Base-by-base conservation (phyloP, 2,797 vertebrate genomes). In the Phyllotis vaccarum region DNA sequence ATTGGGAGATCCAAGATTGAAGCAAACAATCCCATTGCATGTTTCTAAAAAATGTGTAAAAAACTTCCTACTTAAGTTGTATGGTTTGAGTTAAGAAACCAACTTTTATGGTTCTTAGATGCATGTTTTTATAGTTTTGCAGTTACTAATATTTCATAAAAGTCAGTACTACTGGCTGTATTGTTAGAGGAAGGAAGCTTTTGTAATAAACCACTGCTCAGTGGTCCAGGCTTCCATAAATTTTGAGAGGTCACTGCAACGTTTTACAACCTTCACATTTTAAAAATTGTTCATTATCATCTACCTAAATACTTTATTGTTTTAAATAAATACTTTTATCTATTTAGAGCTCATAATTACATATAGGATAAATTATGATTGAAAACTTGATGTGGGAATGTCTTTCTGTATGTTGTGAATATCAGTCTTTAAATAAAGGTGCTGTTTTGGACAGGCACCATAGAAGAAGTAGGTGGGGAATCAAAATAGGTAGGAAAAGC, bases 141-240 rank as follows among this genome's bases (percentile, higher is more conserved):
- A 86, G 66, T 95, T 95, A 86, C 12, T 0, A 0, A 22, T 90
- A 79, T 87, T 70, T 76, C 6, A 2, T 43, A 92, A 86, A 95
- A 80, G 64, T 95, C 80, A 78, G 89, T 95, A 91, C 66, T 83
- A 34, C 37, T 8, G 1, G 58, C 3, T 78, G 14, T 43, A 56
- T 72, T 85, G 46, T 88, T 76, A 68, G n/a, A 85, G 76, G 94
- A 97, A 97, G 4, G 52, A 74, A 72, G 75, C 21, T 68, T 94
- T 93, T 95, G 24, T 5, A 76, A 34, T 64, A 83, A 95, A 96
- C 66, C 72, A 92, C 70, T 93, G 94, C 86, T 95, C 60, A 86
- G 40, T 3, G 40, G 34, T 27, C 72, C 19, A 76, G 54, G 5
- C 52, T 95, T 79, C 72, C 8, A 37, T 43, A n/a, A 68, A 21